Base-by-base conservation (phyloP, 2,797 vertebrate genomes). In the Huso huso region DNA sequence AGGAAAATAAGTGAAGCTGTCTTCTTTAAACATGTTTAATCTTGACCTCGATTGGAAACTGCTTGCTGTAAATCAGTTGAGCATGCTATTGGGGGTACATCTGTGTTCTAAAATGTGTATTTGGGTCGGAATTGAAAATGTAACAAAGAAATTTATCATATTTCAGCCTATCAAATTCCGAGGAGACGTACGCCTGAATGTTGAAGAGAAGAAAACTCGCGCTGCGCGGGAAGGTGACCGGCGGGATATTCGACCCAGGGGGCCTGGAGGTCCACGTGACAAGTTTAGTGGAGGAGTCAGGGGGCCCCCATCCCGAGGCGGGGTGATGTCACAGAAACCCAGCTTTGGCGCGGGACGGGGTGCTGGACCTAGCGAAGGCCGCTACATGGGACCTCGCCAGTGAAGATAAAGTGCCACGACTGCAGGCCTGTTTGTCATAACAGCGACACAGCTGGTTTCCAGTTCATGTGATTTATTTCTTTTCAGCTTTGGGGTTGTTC, bases 151-250 rank as follows among this genome's bases (percentile, higher is more conserved):
- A 37, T 37, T 37, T 37, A 37, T 37, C 23, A 37, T 37, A n/a
- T 73, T 48, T 1, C 79, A 98, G 97, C 97, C 96, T 68, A 96
- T 99, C 75, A 95, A 97, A 88, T 96, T 99, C 81, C 78, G 96
- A 74, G 93, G 94, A 1, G 95, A 98, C 8, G 91, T 98, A 10
- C 94, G 95, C 49, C 90, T 99, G 73, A 99, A 98, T 0, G 96
- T 99, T 79, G 96, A 99, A 77, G 96, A 99, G 82, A 98, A 99
- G 89, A 99, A 98, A 83, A 98, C 95, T 0, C 87, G 95, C 62
- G 94, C 93, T 0, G 95, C 94, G 73, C 83, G 95, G 67, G 96
- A 99, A 88, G 95, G 95, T 2, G 95, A 99, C 69, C 84, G 94
- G 67, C 83, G 95, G 70, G 95, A 97, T 67, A 89, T 91, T 77